Evolutionary conservation across 2,113 vertebrate species (phyloP), one percentile per base, ranked within the genome.

Genomic region (Zosterops hypoxanthus): DNA sequence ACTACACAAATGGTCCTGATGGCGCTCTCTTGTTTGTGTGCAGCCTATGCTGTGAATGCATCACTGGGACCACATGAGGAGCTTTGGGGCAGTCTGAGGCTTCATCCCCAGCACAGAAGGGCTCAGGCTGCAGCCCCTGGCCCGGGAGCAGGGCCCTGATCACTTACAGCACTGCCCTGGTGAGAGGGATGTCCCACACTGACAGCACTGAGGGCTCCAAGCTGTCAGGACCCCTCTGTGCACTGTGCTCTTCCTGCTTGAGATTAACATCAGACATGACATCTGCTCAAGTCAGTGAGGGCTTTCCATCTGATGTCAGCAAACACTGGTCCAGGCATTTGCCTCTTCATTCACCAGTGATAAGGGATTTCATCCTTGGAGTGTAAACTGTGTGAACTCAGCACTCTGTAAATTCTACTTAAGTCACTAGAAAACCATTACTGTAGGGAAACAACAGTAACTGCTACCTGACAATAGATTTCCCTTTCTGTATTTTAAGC

Each of bases 141-240:
- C 21, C 55, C 31, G 78, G 50, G 33, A 57, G n/a, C 82, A 61
- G 13, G 9, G 49, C 49, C 25, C 49, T 50, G 46, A 22, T 26
- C 49, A 26, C 49, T 14, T 14, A 50, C 46, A 47, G 11, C 49
- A 26, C 49, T 57, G 50, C 49, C 31, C 33, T n/a, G 65, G 31
- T 14, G 49, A 47, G n/a, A 53, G 52, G 10, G 24, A 15, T 0
- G 10, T 12, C 64, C 68, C 39, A 39, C 53, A 29, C 0, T 10
- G 4, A 17, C 12, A 79, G 41, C 56, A 66, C 8, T 3, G 50
- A 77, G 4, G 9, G 12, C 65, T 28, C 21, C 53, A 80, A 66
- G 31, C 39, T 86, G 28, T 18, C 36, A 63, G 11, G 5, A 8
- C 15, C 41, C 25, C 33, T 21, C 68, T 50, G 42, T 21, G 47